Evolutionary conservation across 2,888 invertebrate species (phyloP), one percentile per base, ranked within the genome.

Genomic region (Pimpla rufipes): DNA sequence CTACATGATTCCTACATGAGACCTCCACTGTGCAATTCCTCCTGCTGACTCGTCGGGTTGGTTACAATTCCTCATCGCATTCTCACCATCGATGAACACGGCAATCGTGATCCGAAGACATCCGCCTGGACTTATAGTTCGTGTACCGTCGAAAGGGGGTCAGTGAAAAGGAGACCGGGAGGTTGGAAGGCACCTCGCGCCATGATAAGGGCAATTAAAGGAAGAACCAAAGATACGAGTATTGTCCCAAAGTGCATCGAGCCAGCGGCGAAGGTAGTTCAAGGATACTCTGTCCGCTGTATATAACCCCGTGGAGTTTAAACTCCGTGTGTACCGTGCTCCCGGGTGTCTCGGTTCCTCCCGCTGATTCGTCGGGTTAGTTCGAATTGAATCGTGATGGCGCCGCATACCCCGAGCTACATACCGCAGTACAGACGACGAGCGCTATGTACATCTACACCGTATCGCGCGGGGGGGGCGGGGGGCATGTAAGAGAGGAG

Each of bases 151-250:
- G 37, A 37, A 40, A 64, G 16, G 16, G n/a, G 40, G 40, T 37
- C 18, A 21, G 62, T 13, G 62, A 8, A 35, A 59, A 10, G 5
- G 16, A 10, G 59, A 2, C 59, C 11, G 35, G 47, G 50, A 13
- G 40, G 5, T 37, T 52, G 40, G 50, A 37, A n/a, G n/a, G n/a
- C n/a, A n/a, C n/a, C n/a, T n/a, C n/a, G n/a, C n/a, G n/a, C 23
- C 50, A 37, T 11, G 74, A 74, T 37, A 52, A 55, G 66, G 55
- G 66, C 52, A 75, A 66, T 75, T 64, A 55, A 75, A 75, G 42
- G 37, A 64, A 13, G 42, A 45, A 66, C 42, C 66, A 4, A 64
- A 64, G 64, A 42, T 64, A 64, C 40, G 64, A 40, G 59, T 59
- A 37, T 18, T 37, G 45, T 23, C 4, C 13, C 66, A 45, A 21